These are phyloP conservation scores for pig (Sus scrofa) DNA, from an alignment of 2,113 vertebrate genomes.

Conservation along the genomic window T2T-Sscrofa CM000818.6:133352001-133352500, in stretches of 20 bases:
- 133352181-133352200: neutral
- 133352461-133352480: neutral
- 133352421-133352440: neutral
- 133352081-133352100: neutral
- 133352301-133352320: neutral
- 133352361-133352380: neutral
- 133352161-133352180: slow-evolving; percentile 17
- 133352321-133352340: neutral
- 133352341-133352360: neutral
- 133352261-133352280: neutral
- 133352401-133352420: neutral
- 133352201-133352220: slow-evolving; percentile 34
- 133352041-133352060: neutral
- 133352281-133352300: neutral
- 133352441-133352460: neutral
- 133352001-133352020: no score
- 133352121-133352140: neutral
- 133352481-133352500: slow-evolving; percentile 11
- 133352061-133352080: neutral
- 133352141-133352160: no score
- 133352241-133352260: neutral
- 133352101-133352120: neutral
- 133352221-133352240: neutral
- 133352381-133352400: neutral
- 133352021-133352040: neutral